These are phyloP conservation scores for Leptopilina boulardi DNA, from an alignment of 1,140 invertebrate genomes.

Conservation along the genomic window DNA sequence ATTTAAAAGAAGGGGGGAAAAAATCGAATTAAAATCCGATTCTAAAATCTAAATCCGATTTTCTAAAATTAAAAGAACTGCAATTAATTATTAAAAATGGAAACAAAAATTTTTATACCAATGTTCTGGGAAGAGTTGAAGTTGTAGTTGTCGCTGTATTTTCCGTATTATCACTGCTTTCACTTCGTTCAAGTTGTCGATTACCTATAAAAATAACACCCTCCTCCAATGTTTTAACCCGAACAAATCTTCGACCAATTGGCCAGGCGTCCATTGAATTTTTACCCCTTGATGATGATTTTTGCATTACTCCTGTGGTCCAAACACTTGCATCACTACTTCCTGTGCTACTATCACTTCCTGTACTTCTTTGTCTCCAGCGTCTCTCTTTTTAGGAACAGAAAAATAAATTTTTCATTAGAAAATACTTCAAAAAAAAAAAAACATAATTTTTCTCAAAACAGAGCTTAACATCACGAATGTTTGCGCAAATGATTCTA, in stretches of 20 bases:
- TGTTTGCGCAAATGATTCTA: no score
- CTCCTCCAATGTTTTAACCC: conserved; percentile 64
- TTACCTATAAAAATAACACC: conserved; percentile 49
- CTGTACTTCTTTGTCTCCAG: conserved; percentile 69
- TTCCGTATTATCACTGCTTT: conserved; percentile 68
- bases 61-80: no score
- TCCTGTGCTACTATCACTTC: conserved; percentile 71
- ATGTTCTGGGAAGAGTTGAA: conserved; percentile 59
- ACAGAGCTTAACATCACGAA: not conserved
- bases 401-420: conserved; percentile 40
- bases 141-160: conserved; percentile 64
- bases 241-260: conserved; percentile 55
- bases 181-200: conserved; percentile 64
- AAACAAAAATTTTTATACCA: conserved; percentile 43
- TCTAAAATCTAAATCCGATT: no score
- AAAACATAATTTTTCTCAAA: not conserved
- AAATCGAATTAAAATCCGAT: no score
- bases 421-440: conserved; percentile 30
- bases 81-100: no score
- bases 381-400: conserved; percentile 62
- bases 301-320: conserved; percentile 66
- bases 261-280: conserved; percentile 61
- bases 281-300: conserved; percentile 46
- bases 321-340: conserved; percentile 69
- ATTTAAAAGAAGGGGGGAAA: not conserved